Evolutionary conservation across 2,888 invertebrate species (phyloP).

Genomic region (Eumacrocentrus americanus): DNA sequence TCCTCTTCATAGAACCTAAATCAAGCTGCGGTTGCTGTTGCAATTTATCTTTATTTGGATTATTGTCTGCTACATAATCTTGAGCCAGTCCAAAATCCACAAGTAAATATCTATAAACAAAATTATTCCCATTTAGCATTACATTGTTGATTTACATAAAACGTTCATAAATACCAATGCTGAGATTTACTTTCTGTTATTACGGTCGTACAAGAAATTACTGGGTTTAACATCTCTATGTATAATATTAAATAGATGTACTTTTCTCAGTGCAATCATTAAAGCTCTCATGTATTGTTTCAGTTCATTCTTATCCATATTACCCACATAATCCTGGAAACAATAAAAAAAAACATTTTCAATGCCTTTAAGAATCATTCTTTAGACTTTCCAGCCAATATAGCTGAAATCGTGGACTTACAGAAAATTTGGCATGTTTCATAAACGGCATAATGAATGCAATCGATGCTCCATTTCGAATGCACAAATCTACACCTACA

Average conservation of each 20-base stretch:
- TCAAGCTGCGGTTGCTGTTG: constrained; percentile 13
- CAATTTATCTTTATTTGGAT: constrained; percentile 29
- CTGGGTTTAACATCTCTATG: constrained; percentile 91
- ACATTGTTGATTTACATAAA: no score
- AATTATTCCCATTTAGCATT: no score
- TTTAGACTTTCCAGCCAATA: no score
- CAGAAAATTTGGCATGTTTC: constrained; percentile 79
- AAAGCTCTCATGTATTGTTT: constrained; percentile 81
- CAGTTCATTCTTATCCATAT: constrained; percentile 74
- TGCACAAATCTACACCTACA: constrained; percentile 78
- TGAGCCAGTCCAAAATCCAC: constrained; percentile 93
- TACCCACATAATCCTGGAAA: constrained; percentile 74
- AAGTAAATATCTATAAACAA: constrained; percentile 69
- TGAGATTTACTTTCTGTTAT: constrained; percentile 66
- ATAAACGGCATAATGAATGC: constrained; percentile 91
- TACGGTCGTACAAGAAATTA: constrained; percentile 86
- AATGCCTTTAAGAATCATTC: background rate
- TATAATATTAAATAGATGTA: constrained; percentile 84
- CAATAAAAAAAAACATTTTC: constrained; percentile 18
- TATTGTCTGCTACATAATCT: constrained; percentile 58
- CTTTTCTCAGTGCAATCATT: constrained; percentile 76
- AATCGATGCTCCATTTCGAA: constrained; percentile 78
- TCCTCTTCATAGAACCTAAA: constrained; percentile 42
- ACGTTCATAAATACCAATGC: constrained; percentile 12
- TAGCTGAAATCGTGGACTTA: constrained; percentile 58